Conservation (phyloP, 2,888 invertebrate species). For the Apodemia zela region DNA sequence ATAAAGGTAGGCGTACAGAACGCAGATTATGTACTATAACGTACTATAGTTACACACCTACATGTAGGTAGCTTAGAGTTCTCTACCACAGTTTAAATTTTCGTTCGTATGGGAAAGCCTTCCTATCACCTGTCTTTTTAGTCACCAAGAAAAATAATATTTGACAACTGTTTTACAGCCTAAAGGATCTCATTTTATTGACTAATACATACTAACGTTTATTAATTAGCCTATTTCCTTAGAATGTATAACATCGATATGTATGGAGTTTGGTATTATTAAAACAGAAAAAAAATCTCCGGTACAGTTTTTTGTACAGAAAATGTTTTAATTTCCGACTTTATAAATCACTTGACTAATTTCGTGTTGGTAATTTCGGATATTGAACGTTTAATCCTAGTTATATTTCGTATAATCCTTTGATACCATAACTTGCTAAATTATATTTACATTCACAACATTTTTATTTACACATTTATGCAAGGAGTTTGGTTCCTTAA, state of each 20-base stretch:
- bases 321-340: constrained; percentile 12
- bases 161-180: constrained; percentile 70
- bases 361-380: constrained; percentile 35
- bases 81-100: neutral
- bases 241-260: constrained; percentile 77
- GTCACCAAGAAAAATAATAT: constrained; percentile 20
- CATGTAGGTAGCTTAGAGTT: neutral
- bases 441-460: constrained; percentile 57
- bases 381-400: constrained; percentile 2
- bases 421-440: constrained; percentile 50
- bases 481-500: constrained; percentile 79
- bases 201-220: constrained; percentile 63
- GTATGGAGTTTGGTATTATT: constrained; percentile 73
- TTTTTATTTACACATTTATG: constrained; percentile 71
- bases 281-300: constrained; percentile 47
- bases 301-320: constrained; percentile 12
- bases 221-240: constrained; percentile 51
- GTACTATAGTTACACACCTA: neutral
- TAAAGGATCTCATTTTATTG: constrained; percentile 62
- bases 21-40: neutral
- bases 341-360: constrained; percentile 17
- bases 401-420: constrained; percentile 46
- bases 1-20: constrained; percentile 19
- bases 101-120: neutral
- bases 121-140: neutral